Evolutionary conservation across 2,797 vertebrate species (phyloP).

Genomic region (Peromyscus eremicus): DNA sequence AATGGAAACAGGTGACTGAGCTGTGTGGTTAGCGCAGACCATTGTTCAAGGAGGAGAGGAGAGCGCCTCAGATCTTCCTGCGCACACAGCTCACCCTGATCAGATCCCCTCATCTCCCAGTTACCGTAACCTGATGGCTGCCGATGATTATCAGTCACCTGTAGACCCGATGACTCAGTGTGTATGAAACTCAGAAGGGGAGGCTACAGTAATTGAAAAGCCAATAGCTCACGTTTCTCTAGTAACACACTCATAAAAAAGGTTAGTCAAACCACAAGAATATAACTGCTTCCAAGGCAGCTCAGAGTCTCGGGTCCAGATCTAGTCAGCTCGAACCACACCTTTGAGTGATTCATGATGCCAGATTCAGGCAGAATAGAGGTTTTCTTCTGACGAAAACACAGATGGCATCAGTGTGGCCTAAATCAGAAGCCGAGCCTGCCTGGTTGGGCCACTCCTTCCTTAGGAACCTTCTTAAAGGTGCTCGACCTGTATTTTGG

Average conservation of each 20-base stretch:
- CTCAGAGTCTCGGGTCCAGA: conserved; percentile 74
- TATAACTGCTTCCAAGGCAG: conserved; percentile 85
- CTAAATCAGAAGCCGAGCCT: conserved; percentile 31
- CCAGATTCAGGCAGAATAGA: conserved; percentile 78
- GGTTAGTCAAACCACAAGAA: conserved; percentile 85
- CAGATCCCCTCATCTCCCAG: conserved; percentile 81
- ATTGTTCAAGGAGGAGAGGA: conserved; percentile 57
- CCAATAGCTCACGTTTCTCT: conserved; percentile 90
- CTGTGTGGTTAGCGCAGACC: conserved; percentile 78
- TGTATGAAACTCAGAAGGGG: conserved; percentile 86
- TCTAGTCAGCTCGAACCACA: conserved; percentile 57
- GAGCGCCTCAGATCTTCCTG: conserved; percentile 74
- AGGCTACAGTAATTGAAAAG: conserved; percentile 87
- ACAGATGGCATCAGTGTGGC: conserved; percentile 51
- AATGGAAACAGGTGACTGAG: conserved; percentile 81
- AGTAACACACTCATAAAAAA: conserved; percentile 84
- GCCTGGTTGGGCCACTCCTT: not conserved
- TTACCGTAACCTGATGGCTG: conserved; percentile 87
- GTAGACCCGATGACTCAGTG: conserved; percentile 89
- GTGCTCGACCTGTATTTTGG: not conserved
- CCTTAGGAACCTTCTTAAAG: not conserved
- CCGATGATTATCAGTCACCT: conserved; percentile 90
- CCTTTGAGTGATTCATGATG: conserved; percentile 82
- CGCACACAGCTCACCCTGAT: conserved; percentile 69
- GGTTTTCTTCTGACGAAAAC: conserved; percentile 68